Percentiles rank a stretch among this genome's conserved stretches.
These are phyloP conservation scores for Nymphicus hollandicus DNA, from an alignment of 2,113 vertebrate genomes.

Conservation along the genomic window DNA sequence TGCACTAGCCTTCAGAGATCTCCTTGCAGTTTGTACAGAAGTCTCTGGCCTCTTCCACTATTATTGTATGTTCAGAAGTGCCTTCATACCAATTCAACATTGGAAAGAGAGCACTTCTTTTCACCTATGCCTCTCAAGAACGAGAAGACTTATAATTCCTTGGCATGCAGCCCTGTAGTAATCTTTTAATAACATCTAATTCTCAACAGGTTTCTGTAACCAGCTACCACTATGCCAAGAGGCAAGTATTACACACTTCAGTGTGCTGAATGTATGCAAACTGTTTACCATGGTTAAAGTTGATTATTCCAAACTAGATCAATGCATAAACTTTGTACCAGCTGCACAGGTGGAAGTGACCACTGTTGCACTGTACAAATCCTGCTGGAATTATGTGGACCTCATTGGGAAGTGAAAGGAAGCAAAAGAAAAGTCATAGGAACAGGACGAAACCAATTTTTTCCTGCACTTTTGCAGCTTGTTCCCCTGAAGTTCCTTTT, in stretches of 20 bases:
- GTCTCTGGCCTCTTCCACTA: background rate
- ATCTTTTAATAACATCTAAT: background rate
- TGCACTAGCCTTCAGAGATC: background rate
- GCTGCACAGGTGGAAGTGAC: background rate
- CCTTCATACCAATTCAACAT: fast-evolving
- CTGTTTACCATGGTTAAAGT: fast-evolving
- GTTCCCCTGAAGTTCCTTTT: background rate
- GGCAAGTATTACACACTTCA: background rate
- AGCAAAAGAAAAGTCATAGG: background rate
- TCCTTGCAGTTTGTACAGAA: background rate
- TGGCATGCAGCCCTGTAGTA: background rate
- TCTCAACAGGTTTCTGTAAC: background rate
- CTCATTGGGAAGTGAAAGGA: background rate
- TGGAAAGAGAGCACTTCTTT: background rate
- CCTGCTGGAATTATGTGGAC: background rate
- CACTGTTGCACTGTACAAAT: background rate
- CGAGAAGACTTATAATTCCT: background rate
- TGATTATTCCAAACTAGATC: background rate
- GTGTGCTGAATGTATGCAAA: background rate
- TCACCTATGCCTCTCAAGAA: background rate
- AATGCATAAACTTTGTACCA: background rate
- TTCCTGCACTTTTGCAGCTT: background rate
- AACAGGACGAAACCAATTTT: fast-evolving
- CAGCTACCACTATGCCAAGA: background rate
- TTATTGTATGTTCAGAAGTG: fast-evolving